Base-by-base conservation (phyloP, 2,113 vertebrate genomes). In the Chinchilla lanigera region DNA sequence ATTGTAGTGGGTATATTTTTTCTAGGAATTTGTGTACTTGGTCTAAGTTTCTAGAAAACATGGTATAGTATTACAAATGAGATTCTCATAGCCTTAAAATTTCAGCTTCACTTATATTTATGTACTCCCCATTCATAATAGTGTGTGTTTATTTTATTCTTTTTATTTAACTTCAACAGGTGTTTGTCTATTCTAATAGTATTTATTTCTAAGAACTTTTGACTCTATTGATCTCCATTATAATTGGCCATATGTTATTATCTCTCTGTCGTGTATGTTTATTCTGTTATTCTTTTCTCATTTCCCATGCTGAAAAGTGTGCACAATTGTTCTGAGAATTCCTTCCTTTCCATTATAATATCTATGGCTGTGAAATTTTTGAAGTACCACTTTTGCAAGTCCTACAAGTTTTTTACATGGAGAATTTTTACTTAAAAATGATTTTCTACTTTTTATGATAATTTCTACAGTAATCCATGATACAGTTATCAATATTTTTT, bases 181-280 rank as follows among this genome's bases (percentile, higher is more conserved):
- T 73, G 17, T 71, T 71, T 93, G 41, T 75, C 24, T 44, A 63
- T 71, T 84, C 63, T 75, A 63, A 86, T 7, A 61, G 30, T 26
- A 84, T 84, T 91, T 71, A 91, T 71, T 94, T 78, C 11, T 80
- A 93, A 28, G 24, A 90, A 78, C 52, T 91, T 78, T 78, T 85
- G 33, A 87, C 5, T 73, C 6, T 38, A 10, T 69, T 41, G 24
- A 38, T 80, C 13, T 54, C 75, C 86, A 38, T 88, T 54, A 22
- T 47, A 91, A 52, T 47, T 54, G 47, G 44, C 13, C 22, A 50
- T 71, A 35, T 63, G 52, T 84, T 83, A 89, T 69, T 71, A 81
- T 56, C 8, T 75, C n/a, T 47, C 56, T 96, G 10, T 93, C 38
- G n/a, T 81, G 50, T 82, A 54, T 30, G 24, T 38, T 82, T 86